Evolutionary conservation across 1,140 invertebrate genomes (phyloP), one percentile per base, ranked within the genome.

Genomic region (Meloidogyne hapla): DNA sequence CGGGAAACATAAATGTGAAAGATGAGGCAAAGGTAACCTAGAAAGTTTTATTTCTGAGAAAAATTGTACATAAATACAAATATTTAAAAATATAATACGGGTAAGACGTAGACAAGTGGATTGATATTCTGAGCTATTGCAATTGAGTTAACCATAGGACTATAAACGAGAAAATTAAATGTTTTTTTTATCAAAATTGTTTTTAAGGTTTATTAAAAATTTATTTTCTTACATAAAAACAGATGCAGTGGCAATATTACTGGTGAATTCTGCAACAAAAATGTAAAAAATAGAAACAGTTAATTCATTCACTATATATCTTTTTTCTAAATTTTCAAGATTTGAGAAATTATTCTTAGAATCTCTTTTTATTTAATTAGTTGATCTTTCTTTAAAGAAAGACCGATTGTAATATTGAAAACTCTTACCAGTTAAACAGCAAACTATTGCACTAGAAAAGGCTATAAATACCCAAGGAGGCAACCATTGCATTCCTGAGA

Each of bases 91-190:
- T n/a, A n/a, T n/a, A 18, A 15, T 64, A 73, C 91, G 0, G 94
- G 94, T 75, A 96, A 88, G 90, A 95, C 94, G 83, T 95, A 89
- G 87, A 92, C 94, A 72, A 95, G 85, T 0, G 94, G 94, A 90
- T 96, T 92, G 0, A 90, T 81, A 6, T 87, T 64, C 1, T 89
- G 85, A 2, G 80, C 80, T 8, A 61, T 61, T 38, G 72, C 83
- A 23, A 83, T 79, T 28, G 75, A 74, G 3, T 76, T 76, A 15
- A 83, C 72, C 64, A 83, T 72, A 6, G 83, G 83, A 42, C 48
- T 56, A 56, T 6, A 56, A 56, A 56, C 1, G 33, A 33, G 33
- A 0, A 33, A 33, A 33, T 33, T 33, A n/a, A n/a, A n/a, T n/a
- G n/a, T n/a, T n/a, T n/a, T n/a, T n/a, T n/a, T n/a, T n/a, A n/a